Percentiles rank a stretch among this genome's conserved stretches.
phyloP scores from a whole-genome alignment of 2,113 vertebrate genomes.

The Odontesthes bonariensis region DNA sequence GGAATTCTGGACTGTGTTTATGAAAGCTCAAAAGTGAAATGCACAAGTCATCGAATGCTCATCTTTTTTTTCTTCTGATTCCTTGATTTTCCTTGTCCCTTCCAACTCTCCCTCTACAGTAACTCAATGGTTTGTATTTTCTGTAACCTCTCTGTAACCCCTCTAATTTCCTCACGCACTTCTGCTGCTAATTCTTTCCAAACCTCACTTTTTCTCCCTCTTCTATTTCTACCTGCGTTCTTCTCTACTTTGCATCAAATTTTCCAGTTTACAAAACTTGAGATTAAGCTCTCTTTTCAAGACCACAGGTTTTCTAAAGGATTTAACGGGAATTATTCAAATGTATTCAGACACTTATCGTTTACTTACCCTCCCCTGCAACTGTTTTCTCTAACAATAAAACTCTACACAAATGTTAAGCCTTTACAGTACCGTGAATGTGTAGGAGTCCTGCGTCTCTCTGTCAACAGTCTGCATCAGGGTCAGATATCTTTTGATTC shows the following conservation, averaged over 20 bases:
- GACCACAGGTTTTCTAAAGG: background rate
- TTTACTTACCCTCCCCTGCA: background rate
- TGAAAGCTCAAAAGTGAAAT: no score
- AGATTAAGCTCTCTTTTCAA: constrained; percentile 7
- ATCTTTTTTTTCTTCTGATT: background rate
- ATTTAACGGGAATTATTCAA: constrained; percentile 27
- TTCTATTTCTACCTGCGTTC: no score
- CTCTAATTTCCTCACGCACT: background rate
- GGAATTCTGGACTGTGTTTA: no score
- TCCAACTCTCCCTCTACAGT: background rate
- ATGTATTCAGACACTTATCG: constrained; percentile 23
- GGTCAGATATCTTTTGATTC: constrained; percentile 92
- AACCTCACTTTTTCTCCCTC: background rate
- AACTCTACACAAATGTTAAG: background rate
- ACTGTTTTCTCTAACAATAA: background rate
- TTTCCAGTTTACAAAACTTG: background rate
- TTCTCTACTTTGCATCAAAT: background rate
- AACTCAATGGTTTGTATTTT: constrained; percentile 5
- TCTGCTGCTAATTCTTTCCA: background rate
- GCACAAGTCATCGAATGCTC: no score
- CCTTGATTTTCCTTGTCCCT: background rate
- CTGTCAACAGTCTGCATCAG: constrained; percentile 93
- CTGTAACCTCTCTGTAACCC: constrained; percentile 1
- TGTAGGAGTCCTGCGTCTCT: constrained; percentile 91
- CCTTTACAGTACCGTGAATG: constrained; percentile 86